A percentile compares a stretch with the other conserved stretches of the same genome.
Evolutionary conservation across 1,140 invertebrate genomes (phyloP).

Genomic region (Drosophila punjabiensis): DNA sequence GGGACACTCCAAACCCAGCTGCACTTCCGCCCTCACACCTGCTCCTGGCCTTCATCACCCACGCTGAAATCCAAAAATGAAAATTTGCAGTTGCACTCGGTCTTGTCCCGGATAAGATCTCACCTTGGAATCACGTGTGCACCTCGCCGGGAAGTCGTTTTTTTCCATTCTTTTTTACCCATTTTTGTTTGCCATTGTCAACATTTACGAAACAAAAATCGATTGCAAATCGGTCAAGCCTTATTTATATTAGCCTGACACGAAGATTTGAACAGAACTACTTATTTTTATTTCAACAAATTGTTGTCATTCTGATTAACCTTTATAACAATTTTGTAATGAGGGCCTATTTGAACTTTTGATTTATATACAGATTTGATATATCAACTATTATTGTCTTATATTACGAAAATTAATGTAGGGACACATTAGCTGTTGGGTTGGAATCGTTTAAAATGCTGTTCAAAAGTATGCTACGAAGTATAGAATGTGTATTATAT

Average conservation of each 20-base stretch:
- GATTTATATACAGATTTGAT: no score
- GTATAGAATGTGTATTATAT: no score
- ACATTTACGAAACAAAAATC: conserved; percentile 57
- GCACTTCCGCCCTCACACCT: background rate
- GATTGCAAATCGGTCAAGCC: conserved; percentile 48
- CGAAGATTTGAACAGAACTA: conserved; percentile 11
- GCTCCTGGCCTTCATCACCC: conserved; percentile 21
- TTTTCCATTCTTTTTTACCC: conserved; percentile 8
- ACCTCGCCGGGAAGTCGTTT: conserved; percentile 27
- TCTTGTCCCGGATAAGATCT: conserved; percentile 60
- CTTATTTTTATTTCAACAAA: conserved; percentile 15
- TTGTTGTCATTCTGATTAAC: conserved; percentile 5
- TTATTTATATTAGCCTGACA: conserved; percentile 39
- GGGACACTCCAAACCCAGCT: conserved; percentile 29
- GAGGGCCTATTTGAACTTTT: background rate
- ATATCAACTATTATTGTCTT: background rate
- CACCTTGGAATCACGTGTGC: conserved; percentile 45
- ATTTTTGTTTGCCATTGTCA: conserved; percentile 53
- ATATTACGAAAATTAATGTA: background rate
- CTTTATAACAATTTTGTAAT: background rate
- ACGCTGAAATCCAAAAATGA: conserved; percentile 44
- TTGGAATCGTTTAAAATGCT: no score
- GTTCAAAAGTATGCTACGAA: background rate
- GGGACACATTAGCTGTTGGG: background rate
- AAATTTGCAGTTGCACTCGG: conserved; percentile 59